These are phyloP conservation scores for Abrostola tripartita DNA, from an alignment of 2,888 invertebrate genomes.

Conservation along the genomic window DNA sequence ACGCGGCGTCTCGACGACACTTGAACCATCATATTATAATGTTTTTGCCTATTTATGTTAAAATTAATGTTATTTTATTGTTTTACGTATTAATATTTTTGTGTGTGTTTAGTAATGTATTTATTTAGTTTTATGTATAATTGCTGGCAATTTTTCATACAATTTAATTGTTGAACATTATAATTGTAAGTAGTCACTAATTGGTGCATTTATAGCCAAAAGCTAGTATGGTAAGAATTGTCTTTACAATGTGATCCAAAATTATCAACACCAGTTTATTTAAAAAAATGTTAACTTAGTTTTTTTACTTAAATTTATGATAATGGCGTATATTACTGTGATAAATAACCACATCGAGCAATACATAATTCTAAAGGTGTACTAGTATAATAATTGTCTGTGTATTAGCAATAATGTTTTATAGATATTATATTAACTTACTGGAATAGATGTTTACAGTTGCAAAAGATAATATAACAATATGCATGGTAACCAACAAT, in stretches of 20 bases:
- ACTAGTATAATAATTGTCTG: background rate
- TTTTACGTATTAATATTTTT: conserved; percentile 18
- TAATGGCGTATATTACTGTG: conserved; percentile 10
- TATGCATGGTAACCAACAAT: background rate
- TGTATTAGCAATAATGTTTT: background rate
- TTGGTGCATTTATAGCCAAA: conserved; percentile 36
- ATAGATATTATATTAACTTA: background rate
- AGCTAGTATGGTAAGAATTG: conserved; percentile 5
- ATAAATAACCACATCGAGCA: conserved; percentile 17
- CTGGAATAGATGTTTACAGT: background rate
- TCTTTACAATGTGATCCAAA: conserved; percentile 1
- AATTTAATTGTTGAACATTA: conserved; percentile 24
- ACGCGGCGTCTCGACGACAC: conserved; percentile 30
- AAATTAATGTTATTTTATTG: conserved; percentile 28
- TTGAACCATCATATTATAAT: conserved; percentile 20
- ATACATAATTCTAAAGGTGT: conserved; percentile 1
- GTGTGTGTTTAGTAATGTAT: conserved; percentile 23
- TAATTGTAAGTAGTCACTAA: conserved; percentile 11
- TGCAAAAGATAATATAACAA: background rate
- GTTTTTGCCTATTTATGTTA: conserved; percentile 30
- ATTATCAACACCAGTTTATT: background rate
- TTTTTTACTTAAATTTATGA: background rate
- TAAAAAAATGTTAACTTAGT: background rate
- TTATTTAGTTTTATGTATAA: conserved; percentile 21
- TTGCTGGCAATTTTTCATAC: conserved; percentile 11